A percentile compares a stretch with the other conserved stretches of the same genome.
phyloP scores from a whole-genome alignment of 2,888 invertebrate genomes.

The Philopedon plagiatum region DNA sequence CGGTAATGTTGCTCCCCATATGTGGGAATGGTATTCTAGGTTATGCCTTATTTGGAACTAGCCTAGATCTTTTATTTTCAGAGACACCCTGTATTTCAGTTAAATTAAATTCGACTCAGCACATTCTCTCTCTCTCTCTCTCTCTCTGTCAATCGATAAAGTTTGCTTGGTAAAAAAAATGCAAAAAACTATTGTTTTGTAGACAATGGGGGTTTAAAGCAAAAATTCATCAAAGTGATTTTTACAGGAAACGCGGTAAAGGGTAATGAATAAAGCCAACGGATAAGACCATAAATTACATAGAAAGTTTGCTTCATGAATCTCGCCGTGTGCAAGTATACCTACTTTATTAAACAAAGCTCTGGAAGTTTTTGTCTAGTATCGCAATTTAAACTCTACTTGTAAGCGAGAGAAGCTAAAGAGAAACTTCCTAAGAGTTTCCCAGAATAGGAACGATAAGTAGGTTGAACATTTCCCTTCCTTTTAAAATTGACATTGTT shows the following conservation, averaged over 20 bases:
- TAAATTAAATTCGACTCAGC: too few species aligned
- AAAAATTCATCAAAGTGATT: constrained; percentile 34
- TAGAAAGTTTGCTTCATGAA: constrained; percentile 17
- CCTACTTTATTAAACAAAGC: constrained; percentile 24
- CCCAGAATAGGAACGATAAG: not conserved
- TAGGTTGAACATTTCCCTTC: not conserved
- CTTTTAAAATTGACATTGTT: not conserved
- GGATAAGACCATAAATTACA: constrained; percentile 10
- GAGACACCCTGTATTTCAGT: too few species aligned
- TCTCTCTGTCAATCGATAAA: too few species aligned
- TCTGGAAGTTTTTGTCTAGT: constrained; percentile 21
- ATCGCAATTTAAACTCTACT: constrained; percentile 18
- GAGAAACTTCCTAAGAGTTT: constrained; percentile 5
- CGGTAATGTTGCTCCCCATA: too few species aligned
- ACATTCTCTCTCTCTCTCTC: too few species aligned
- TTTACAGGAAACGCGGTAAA: not conserved
- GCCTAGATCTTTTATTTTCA: too few species aligned
- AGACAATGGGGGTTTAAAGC: constrained; percentile 4
- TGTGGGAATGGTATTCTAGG: too few species aligned
- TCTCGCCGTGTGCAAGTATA: constrained; percentile 11
- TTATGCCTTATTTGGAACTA: too few species aligned
- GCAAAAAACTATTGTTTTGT: not conserved
- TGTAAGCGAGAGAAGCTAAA: not conserved
- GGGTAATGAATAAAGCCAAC: constrained; percentile 12
- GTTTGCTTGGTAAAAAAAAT: not conserved